Percentiles rank a stretch among this genome's conserved stretches.
phyloP scores from a whole-genome alignment of 1,140 invertebrate species.

The Bilobella aurantiaca region DNA sequence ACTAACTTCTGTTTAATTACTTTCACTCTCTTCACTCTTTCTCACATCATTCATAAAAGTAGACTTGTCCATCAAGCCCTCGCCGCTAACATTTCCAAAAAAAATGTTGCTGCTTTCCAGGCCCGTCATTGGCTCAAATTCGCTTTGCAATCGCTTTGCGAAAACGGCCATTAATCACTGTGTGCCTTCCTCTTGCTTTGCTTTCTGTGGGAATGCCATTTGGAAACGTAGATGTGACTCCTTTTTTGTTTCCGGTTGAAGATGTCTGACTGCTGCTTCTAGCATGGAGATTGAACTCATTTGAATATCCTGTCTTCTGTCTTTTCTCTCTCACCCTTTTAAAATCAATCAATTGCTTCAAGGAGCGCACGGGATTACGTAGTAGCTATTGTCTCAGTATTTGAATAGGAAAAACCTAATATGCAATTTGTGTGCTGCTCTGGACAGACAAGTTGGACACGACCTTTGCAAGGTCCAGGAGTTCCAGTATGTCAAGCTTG shows the following conservation, averaged over 20 bases:
- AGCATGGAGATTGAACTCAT: neutral
- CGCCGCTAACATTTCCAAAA: neutral
- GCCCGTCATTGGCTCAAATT: neutral
- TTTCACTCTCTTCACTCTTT: neutral
- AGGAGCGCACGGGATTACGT: neutral
- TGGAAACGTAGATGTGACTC: too few species aligned
- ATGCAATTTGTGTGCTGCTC: neutral
- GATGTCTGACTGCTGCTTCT: neutral
- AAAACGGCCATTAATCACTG: neutral
- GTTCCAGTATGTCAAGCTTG: conserved; percentile 91
- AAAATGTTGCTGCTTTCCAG: neutral
- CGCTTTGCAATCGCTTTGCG: neutral
- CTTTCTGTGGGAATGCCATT: neutral
- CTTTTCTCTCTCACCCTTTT: neutral
- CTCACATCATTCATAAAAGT: neutral
- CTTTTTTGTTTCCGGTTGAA: too few species aligned
- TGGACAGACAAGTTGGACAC: conserved; percentile 84
- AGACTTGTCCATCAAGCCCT: too few species aligned
- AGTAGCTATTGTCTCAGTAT: too few species aligned
- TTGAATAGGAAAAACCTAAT: too few species aligned
- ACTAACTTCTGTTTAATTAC: too few species aligned
- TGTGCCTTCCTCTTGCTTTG: neutral
- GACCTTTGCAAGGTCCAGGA: conserved; percentile 87
- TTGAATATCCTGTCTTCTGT: neutral
- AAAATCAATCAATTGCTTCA: neutral